A percentile compares a stretch with the other conserved stretches of the same genome.
phyloP scores from a whole-genome alignment of 2,888 invertebrate genomes.

The Dioctria rufipes region DNA sequence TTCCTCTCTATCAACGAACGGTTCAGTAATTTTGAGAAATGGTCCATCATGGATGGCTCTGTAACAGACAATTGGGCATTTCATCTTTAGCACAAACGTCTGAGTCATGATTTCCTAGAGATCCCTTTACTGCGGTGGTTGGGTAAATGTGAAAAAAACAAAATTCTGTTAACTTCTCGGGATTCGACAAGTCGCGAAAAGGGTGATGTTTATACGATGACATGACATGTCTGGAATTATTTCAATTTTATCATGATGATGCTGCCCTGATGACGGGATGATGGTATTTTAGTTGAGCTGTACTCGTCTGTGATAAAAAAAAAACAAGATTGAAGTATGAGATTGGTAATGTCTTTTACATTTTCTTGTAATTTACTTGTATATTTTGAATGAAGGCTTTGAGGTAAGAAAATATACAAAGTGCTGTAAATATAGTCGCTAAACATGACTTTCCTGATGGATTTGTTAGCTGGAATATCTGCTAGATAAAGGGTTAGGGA shows the following conservation, averaged over 20 bases:
- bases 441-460: too few relatives aligned
- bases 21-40: slow-evolving; percentile 22
- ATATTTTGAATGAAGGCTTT: too few relatives aligned
- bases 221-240: slow-evolving; percentile 29
- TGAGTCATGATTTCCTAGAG: slow-evolving; percentile 26
- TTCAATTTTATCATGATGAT: background rate
- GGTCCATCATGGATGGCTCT: background rate
- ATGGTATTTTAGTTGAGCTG: too few relatives aligned
- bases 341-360: too few relatives aligned
- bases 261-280: too few relatives aligned
- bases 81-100: background rate
- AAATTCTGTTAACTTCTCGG: slow-evolving; percentile 13
- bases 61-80: background rate
- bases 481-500: too few relatives aligned
- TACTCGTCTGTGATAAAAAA: too few relatives aligned
- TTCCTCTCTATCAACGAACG: background rate
- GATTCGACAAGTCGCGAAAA: background rate
- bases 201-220: slow-evolving; percentile 14
- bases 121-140: background rate
- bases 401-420: too few relatives aligned
- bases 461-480: too few relatives aligned
- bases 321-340: too few relatives aligned
- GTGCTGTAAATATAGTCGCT: too few relatives aligned
- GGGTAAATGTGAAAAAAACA: slow-evolving; percentile 4
- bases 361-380: too few relatives aligned